Conservation (phyloP, 2,113 vertebrate species). For the Thomomys bottae region DNA sequence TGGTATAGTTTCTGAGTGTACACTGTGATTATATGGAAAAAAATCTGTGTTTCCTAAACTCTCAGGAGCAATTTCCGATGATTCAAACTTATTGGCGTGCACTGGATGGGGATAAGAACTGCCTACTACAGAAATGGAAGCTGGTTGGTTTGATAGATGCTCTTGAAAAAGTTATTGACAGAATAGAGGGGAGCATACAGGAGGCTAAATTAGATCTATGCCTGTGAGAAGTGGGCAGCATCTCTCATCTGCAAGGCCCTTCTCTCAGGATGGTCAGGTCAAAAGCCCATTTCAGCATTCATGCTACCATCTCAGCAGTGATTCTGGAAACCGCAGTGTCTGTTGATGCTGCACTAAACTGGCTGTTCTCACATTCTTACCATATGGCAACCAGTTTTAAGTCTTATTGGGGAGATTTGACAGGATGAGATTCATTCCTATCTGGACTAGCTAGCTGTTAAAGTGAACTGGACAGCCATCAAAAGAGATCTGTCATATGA, state of each 20-base stretch:
- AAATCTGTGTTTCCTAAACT: conserved; percentile 37
- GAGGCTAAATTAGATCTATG: neutral
- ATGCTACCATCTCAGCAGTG: too few species aligned
- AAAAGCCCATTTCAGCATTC: neutral
- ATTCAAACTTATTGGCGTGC: neutral
- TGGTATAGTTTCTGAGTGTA: neutral
- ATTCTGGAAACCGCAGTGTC: neutral
- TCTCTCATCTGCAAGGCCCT: neutral
- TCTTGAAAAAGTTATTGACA: neutral
- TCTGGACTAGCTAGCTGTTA: neutral
- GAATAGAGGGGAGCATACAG: neutral
- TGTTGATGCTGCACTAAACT: neutral
- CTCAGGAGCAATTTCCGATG: neutral
- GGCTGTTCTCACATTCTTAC: neutral
- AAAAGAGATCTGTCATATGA: neutral
- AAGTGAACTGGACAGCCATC: neutral
- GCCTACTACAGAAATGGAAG: neutral
- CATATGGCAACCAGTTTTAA: neutral
- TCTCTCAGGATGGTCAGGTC: neutral
- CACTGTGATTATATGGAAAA: neutral
- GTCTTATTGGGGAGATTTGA: neutral
- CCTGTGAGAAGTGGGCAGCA: neutral
- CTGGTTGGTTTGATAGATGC: neutral
- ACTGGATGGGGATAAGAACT: neutral
- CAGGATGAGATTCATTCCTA: neutral